phyloP scores from a whole-genome alignment of 2,888 invertebrate genomes.

The Shargacucullia verbasci region DNA sequence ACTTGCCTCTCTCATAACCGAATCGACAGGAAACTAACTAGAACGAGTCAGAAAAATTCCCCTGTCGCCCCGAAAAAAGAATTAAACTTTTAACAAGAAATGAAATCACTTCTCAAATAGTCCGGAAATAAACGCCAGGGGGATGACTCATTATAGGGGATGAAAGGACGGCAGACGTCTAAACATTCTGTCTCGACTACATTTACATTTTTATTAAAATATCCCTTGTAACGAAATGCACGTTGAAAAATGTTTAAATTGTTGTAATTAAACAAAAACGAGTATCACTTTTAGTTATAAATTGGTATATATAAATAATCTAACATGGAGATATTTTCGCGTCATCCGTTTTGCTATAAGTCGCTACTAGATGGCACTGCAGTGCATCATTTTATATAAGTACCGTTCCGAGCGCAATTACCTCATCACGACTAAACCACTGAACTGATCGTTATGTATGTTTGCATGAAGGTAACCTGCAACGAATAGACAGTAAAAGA shows the following conservation, averaged over 20 bases:
- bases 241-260: constrained; percentile 28
- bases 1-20: neutral
- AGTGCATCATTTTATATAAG: too few relatives aligned
- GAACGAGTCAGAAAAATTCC: constrained; percentile 27
- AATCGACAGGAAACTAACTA: constrained; percentile 31
- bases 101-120: constrained; percentile 54
- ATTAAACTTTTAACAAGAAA: constrained; percentile 58
- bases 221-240: constrained; percentile 28
- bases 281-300: constrained; percentile 23
- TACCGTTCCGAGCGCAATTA: too few relatives aligned
- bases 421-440: too few relatives aligned
- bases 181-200: constrained; percentile 41
- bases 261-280: too few relatives aligned
- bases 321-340: neutral
- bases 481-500: too few relatives aligned
- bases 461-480: too few relatives aligned
- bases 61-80: constrained; percentile 21
- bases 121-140: constrained; percentile 50
- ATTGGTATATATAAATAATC: constrained; percentile 5
- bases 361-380: too few relatives aligned
- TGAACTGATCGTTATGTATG: too few relatives aligned
- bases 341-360: too few relatives aligned
- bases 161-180: constrained; percentile 48
- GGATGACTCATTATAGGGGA: constrained; percentile 54
- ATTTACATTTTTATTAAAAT: constrained; percentile 52